Conservation (phyloP, 2,113 vertebrate genomes). For the Ammodytes marinus region DNA sequence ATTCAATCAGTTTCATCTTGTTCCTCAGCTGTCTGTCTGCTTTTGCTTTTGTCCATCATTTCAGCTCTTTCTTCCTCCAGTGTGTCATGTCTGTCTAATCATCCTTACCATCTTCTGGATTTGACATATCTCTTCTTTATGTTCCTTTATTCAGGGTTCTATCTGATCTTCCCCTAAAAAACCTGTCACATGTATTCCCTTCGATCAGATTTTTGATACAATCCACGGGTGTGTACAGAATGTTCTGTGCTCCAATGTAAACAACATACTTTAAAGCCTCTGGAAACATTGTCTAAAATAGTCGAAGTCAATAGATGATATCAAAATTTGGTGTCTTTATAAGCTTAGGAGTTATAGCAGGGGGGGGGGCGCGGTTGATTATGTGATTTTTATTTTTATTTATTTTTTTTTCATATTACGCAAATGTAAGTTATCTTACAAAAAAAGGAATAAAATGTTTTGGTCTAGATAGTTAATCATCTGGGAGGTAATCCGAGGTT, state of each 20-base stretch:
- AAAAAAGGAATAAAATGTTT: too few species aligned
- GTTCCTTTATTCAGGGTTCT: background rate
- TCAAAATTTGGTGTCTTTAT: too few species aligned
- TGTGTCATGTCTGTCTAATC: background rate
- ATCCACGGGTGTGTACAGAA: background rate
- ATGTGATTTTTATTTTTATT: too few species aligned
- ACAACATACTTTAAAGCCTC: background rate
- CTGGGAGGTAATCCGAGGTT: too few species aligned
- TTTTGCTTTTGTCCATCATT: background rate
- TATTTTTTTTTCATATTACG: too few species aligned
- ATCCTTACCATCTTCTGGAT: background rate
- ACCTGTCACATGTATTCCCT: background rate
- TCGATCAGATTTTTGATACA: background rate
- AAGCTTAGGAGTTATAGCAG: too few species aligned
- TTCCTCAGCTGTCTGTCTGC: background rate
- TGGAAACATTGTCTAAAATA: too few species aligned
- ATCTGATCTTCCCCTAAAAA: conserved; percentile 3
- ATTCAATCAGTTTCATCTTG: background rate
- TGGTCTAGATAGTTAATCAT: too few species aligned
- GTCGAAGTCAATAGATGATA: too few species aligned
- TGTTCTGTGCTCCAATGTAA: background rate
- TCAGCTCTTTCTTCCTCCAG: background rate
- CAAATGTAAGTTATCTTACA: too few species aligned
- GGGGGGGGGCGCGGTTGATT: too few species aligned
- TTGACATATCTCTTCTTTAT: background rate